Evolutionary conservation across 2,888 invertebrate species (phyloP), one percentile per base, ranked within the genome.

Genomic region (Andrena fulva): DNA sequence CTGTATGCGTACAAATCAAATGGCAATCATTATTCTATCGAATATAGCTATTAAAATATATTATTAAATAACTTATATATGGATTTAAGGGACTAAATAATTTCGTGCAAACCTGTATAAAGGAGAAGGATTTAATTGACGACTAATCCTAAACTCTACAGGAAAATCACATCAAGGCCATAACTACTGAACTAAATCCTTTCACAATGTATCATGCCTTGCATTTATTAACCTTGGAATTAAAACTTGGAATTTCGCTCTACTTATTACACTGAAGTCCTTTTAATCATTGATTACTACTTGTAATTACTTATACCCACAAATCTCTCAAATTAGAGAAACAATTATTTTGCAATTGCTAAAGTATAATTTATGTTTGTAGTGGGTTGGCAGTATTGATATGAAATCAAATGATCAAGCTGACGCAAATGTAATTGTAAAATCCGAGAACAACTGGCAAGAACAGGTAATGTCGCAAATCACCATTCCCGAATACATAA

Each of bases 361-460:
- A 31, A 59, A 50, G 6, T 67, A 68, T 31, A 7, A 50, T 52
- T 74, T 50, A 67, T 80, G 77, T 71, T 91, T 93, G 71, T 86
- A 96, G 96, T 98, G 98, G 97, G 98, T 98, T 70, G 97, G 97
- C n/a, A 97, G 96, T 88, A 96, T 99, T 90, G 99, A 99, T 93
- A 94, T 98, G 89, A 95, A 95, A 88, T 95, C 96, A 69, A 98
- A 98, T 94, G 98, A 97, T 0, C 95, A 96, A 80, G 99, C 99
- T 16, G 98, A 99, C 94, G 95, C 96, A 50, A 99, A 98, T 94
- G 96, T 99, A 82, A 94, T 98, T 50, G 98, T 99, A 16, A 96
- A 97, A 73, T 96, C 96, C 84, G 96, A 97, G 74, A 96, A 96
- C 20, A 95, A 95, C 68, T 98, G 99, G 96, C 94, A 96, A 54